These are phyloP conservation scores for Cavia aperea DNA, from an alignment of 2,113 vertebrate genomes.

Conservation along the genomic window DNA sequence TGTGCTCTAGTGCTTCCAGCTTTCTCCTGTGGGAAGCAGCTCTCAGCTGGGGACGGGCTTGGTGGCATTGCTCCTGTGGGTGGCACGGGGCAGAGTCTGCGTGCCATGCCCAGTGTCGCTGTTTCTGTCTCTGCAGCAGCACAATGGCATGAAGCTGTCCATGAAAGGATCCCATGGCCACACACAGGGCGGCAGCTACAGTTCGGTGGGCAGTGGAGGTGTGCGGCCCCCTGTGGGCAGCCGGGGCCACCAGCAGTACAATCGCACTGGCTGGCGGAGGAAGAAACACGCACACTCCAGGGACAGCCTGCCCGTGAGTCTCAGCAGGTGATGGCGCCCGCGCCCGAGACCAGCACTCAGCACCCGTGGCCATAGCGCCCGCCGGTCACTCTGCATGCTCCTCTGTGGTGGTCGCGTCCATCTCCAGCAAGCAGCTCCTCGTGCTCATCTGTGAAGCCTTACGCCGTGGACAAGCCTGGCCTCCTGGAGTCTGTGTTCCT, in stretches of 20 bases:
- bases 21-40: neutral
- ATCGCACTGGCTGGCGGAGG: conserved; percentile 90
- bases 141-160: conserved; percentile 87
- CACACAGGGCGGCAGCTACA: conserved; percentile 80
- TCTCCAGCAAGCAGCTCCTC: conserved; percentile 81
- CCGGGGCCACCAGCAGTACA: conserved; percentile 88
- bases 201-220: conserved; percentile 71
- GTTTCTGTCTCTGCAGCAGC: conserved; percentile 70
- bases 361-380: conserved; percentile 68
- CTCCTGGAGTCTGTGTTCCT: conserved; percentile 68
- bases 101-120: fast-evolving
- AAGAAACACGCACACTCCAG: conserved; percentile 83
- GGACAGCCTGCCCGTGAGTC: conserved; percentile 91
- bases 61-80: neutral
- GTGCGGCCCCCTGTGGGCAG: conserved; percentile 80
- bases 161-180: conserved; percentile 86
- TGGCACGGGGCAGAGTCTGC: fast-evolving
- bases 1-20: no score
- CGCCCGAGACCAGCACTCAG: conserved; percentile 75
- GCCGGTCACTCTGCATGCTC: conserved; percentile 83
- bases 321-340: conserved; percentile 88
- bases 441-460: conserved; percentile 88
- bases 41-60: neutral
- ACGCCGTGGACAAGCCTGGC: conserved; percentile 78
- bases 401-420: conserved; percentile 77